Evolutionary conservation across 1,140 invertebrate species (phyloP), one percentile per base, ranked within the genome.

Genomic region (Parasteatoda tepidariorum): DNA sequence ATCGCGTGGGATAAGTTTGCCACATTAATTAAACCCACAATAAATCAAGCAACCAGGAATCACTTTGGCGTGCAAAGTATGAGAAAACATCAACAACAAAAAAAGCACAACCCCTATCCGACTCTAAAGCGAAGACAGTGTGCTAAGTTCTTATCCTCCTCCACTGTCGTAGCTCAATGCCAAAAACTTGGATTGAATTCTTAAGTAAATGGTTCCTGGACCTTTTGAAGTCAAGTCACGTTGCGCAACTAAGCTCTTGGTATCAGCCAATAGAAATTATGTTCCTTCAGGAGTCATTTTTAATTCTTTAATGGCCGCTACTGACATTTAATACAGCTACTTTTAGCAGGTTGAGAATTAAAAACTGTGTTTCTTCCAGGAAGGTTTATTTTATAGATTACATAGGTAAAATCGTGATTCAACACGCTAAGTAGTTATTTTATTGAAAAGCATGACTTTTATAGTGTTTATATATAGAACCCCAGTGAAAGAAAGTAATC

Each of bases 211-310:
- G 28, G n/a, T 6, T 5, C 5, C 9, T 3, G 3, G n/a, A 0
- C n/a, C 4, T 38, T 78, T 54, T 28, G 15, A 2, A 78, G 61
- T 78, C 74, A n/a, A 28, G 74, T 78, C 74, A 78, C 74, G 74
- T 34, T 78, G 3, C 34, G 22, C 11, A 2, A 30, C n/a, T 28
- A 78, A 66, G 38, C 74, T 61, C n/a, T 24, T 54, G 28, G 61
- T 66, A 78, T 66, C 74, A 66, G 38, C 18, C 76, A 68, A 79
- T 79, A 79, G 64, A 79, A 79, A 79, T 79, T 79, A 79, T 79
- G 76, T 68, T 48, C 76, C 76, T n/a, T 1, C 31, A 7, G 62
- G 62, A 68, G 76, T 79, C 76, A 68, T 79, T 79, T 79, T 79
- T 79, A 79, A 79, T 79, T 79, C 76, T 79, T 79, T 79, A 79